Evolutionary conservation across 2,797 vertebrate genomes (phyloP).

Genomic region (Fundulus diaphanus): DNA sequence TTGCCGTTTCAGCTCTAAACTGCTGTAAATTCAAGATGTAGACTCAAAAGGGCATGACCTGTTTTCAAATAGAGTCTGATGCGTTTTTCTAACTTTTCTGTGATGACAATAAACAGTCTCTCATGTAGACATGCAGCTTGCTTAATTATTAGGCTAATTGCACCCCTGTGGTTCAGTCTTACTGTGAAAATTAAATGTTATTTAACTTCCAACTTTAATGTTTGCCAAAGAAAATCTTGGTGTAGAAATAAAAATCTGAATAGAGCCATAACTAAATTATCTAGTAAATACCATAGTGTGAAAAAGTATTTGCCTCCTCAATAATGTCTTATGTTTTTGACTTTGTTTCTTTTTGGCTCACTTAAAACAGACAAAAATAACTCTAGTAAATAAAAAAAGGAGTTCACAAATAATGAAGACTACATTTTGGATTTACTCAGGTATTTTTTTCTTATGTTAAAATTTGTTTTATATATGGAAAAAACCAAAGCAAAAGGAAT

Average conservation of each 20-base stretch:
- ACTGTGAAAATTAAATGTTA: background rate
- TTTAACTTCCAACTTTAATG: background rate
- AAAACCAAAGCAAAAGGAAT: background rate
- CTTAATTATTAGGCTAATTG: background rate
- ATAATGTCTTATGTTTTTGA: background rate
- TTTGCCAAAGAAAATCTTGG: background rate
- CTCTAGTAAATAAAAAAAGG: background rate
- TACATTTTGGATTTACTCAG: background rate
- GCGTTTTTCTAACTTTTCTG: constrained; percentile 2
- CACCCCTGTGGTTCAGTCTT: background rate
- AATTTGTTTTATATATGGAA: background rate
- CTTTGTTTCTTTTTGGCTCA: background rate
- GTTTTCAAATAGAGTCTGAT: constrained; percentile 5
- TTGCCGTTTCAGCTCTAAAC: background rate
- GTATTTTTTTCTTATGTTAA: background rate
- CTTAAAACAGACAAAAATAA: background rate
- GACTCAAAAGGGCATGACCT: background rate
- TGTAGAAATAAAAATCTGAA: background rate
- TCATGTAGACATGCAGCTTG: background rate
- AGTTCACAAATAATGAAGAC: background rate
- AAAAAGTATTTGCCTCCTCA: background rate
- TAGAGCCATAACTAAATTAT: background rate
- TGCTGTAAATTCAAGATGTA: constrained; percentile 9
- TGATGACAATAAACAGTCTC: constrained; percentile 12
- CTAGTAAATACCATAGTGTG: background rate